These are phyloP conservation scores for Vesta saturnalis DNA, from an alignment of 2,888 invertebrate genomes.

Conservation along the genomic window DNA sequence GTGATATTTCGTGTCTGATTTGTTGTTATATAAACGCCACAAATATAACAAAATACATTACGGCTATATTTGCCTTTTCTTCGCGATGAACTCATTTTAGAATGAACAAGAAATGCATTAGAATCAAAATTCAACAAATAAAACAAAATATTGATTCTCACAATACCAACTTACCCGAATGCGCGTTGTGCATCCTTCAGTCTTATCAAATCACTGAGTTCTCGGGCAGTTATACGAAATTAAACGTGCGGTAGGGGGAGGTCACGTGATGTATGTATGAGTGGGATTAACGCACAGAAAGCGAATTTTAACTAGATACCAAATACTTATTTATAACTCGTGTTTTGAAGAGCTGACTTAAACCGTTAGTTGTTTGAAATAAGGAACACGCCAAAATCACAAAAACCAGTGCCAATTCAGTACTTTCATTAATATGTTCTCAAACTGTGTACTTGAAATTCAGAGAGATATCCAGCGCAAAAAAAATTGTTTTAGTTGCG, in stretches of 20 bases:
- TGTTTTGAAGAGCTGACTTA: not conserved
- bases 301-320: not conserved
- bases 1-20: not conserved
- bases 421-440: too few species aligned
- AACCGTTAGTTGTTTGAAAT: not conserved
- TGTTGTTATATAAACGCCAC: not conserved
- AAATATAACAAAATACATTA: too few species aligned
- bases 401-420: not conserved
- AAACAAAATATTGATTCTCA: not conserved
- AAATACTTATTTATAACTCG: not conserved
- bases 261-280: not conserved
- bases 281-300: not conserved
- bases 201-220: not conserved
- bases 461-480: too few species aligned
- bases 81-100: not conserved
- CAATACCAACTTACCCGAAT: not conserved
- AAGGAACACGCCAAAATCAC: not conserved
- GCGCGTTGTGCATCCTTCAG: not conserved
- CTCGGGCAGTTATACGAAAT: not conserved
- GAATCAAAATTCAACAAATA: not conserved
- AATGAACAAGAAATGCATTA: not conserved
- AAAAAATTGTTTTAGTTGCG: too few species aligned
- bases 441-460: too few species aligned
- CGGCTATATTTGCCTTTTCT: too few species aligned
- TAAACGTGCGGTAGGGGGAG: not conserved